phyloP scores from a whole-genome alignment of 2,113 vertebrate genomes.

The Nibea albiflora region DNA sequence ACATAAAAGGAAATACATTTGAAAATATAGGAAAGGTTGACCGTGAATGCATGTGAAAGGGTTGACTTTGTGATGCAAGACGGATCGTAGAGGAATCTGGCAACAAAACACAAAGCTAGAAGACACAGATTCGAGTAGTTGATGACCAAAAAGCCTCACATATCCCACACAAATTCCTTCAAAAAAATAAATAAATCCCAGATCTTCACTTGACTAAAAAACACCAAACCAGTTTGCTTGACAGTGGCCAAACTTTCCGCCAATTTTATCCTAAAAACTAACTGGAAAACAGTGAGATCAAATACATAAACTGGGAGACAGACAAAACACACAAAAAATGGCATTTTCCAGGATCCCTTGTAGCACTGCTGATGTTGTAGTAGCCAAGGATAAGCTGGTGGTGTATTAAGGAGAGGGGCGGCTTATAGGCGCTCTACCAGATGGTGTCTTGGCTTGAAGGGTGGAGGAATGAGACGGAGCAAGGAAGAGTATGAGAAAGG shows the following conservation, averaged over 20 bases:
- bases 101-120: neutral
- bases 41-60: neutral
- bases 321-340: constrained; percentile 21
- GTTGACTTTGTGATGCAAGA: neutral
- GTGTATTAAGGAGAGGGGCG: constrained; percentile 49
- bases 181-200: neutral
- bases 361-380: constrained; percentile 36
- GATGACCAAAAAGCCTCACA: neutral
- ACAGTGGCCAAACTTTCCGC: too few species aligned
- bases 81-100: neutral
- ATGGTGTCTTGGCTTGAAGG: constrained; percentile 64
- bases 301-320: neutral
- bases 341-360: constrained; percentile 55
- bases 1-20: constrained; percentile 18
- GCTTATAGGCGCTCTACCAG: constrained; percentile 56
- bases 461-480: constrained; percentile 34
- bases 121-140: neutral
- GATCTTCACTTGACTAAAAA: neutral
- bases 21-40: neutral
- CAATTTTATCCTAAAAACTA: neutral
- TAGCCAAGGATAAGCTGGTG: constrained; percentile 48
- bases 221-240: neutral
- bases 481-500: constrained; percentile 36
- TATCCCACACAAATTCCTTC: neutral
- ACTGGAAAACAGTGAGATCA: neutral